Conservation (phyloP, 2,113 vertebrate genomes). For the Ciconia boyciana region DNA sequence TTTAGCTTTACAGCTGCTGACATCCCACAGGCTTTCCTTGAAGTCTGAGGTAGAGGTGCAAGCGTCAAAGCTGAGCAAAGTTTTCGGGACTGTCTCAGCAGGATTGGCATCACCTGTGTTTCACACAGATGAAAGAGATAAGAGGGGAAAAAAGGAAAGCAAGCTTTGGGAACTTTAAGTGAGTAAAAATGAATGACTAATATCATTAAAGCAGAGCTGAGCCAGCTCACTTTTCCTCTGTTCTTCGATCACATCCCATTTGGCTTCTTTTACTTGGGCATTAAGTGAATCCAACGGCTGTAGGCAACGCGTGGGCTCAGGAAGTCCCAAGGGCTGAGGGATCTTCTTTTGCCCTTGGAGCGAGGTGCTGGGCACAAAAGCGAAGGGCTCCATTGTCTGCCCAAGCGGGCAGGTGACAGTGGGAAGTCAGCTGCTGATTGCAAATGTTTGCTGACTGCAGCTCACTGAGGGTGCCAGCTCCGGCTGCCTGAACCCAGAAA, state of each 20-base stretch:
- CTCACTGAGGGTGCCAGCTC: neutral
- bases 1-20: neutral
- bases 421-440: neutral
- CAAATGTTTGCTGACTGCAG: conserved; percentile 7
- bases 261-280: neutral
- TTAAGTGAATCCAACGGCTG: neutral
- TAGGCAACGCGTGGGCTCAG: neutral
- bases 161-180: neutral
- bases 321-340: neutral
- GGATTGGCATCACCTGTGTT: neutral
- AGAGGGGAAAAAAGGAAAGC: neutral
- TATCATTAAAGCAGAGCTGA: neutral
- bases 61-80: neutral
- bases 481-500: neutral
- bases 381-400: neutral
- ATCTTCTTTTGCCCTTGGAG: neutral
- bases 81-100: neutral
- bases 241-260: neutral
- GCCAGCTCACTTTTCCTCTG: neutral
- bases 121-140: neutral
- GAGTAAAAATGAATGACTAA: neutral
- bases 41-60: neutral
- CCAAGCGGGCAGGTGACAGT: neutral
- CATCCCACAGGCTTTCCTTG: neutral
- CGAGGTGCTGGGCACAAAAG: neutral